Evolutionary conservation across 2,888 invertebrate genomes (phyloP).

Genomic region (Diaprepes abbreviatus): DNA sequence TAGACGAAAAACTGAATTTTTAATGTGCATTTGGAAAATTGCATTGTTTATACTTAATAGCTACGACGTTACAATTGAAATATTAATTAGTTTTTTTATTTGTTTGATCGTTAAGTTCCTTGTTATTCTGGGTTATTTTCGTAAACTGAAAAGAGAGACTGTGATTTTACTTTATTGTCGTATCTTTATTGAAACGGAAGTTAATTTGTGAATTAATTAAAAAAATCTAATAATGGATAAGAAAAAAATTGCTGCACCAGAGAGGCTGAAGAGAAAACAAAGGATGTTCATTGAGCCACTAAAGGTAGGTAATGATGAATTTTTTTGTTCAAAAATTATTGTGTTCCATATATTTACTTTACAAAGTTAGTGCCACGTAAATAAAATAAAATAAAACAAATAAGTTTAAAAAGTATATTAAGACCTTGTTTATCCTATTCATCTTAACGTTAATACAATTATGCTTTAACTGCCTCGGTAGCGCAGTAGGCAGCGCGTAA

Average conservation of each 20-base stretch:
- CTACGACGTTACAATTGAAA: not conserved
- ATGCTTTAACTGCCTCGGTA: slow-evolving; percentile 78
- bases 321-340: too few species aligned
- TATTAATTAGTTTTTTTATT: not conserved
- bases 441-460: too few species aligned
- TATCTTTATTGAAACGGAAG: too few species aligned
- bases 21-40: not conserved
- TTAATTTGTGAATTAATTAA: not conserved
- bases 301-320: slow-evolving; percentile 25
- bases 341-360: too few species aligned
- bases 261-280: slow-evolving; percentile 35
- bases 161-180: not conserved
- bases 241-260: slow-evolving; percentile 37
- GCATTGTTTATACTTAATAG: not conserved
- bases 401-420: too few species aligned
- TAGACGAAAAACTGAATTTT: not conserved
- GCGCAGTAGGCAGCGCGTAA: slow-evolving; percentile 92
- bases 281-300: slow-evolving; percentile 22
- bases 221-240: slow-evolving; percentile 9
- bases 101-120: not conserved
- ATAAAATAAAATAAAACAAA: too few species aligned
- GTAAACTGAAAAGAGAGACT: not conserved
- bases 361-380: too few species aligned
- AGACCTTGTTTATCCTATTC: too few species aligned
- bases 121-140: not conserved